Conservation (phyloP, 2,888 invertebrate genomes). For the Aquatica leii region DNA sequence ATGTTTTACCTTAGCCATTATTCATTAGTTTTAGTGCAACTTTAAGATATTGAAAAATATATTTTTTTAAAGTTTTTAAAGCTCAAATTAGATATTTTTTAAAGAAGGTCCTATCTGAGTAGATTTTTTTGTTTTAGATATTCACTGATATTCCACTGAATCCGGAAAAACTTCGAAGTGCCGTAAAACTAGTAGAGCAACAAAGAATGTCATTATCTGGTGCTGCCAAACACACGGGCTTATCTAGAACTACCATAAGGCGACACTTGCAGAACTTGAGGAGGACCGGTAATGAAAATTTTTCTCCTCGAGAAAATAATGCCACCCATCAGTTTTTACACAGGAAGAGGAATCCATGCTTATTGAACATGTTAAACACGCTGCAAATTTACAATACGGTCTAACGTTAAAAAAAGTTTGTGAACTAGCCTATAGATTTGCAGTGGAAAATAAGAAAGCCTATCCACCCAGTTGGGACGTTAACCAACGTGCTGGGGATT, state of each 20-base stretch:
- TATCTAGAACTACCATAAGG: background rate
- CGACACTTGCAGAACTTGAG: background rate
- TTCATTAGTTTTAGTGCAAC: too few species aligned
- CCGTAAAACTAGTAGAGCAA: background rate
- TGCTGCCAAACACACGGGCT: background rate
- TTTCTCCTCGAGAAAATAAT: background rate
- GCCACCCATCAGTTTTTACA: background rate
- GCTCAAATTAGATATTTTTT: background rate
- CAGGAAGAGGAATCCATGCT: background rate
- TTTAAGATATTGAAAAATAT: background rate
- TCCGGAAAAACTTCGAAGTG: too few species aligned
- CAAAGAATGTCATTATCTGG: background rate
- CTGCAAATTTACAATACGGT: too few species aligned
- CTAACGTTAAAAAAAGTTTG: conserved; percentile 32
- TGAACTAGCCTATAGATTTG: conserved; percentile 42
- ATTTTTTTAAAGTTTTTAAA: background rate
- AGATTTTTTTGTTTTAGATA: too few species aligned
- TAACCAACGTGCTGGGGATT: conserved; percentile 39
- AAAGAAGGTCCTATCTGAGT: too few species aligned
- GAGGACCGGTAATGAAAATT: background rate
- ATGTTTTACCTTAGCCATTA: too few species aligned
- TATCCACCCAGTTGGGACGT: conserved; percentile 29
- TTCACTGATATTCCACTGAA: too few species aligned
- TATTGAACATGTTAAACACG: background rate
- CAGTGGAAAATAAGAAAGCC: conserved; percentile 23